A percentile compares a stretch with the other conserved stretches of the same genome.
These are phyloP conservation scores for Drosophila elegans DNA, from an alignment of 1,140 invertebrate species.

Conservation along the genomic window DNA sequence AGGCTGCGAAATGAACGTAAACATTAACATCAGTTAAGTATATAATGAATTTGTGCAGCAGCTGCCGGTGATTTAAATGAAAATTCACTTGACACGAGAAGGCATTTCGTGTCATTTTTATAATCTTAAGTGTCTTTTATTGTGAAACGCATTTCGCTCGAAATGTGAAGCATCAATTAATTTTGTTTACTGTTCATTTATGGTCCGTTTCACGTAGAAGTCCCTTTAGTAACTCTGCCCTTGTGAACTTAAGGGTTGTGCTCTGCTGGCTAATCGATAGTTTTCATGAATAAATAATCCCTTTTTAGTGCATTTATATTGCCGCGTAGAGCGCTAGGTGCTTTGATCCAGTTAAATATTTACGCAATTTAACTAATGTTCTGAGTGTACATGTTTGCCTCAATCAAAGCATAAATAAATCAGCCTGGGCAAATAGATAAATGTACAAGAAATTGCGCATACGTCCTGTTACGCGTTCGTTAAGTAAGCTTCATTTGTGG, in stretches of 20 bases:
- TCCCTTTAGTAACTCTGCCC: constrained; percentile 3
- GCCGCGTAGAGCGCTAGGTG: constrained; percentile 19
- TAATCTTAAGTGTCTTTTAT: constrained; percentile 71
- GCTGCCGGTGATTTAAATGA: constrained; percentile 54
- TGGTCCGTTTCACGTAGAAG: constrained; percentile 27
- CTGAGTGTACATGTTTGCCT: not conserved
- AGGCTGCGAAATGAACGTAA: constrained; percentile 30
- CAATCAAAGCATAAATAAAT: constrained; percentile 29
- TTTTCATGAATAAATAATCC: constrained; percentile 40
- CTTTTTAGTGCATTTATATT: constrained; percentile 16
- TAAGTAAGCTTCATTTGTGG: constrained; percentile 15
- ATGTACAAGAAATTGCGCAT: constrained; percentile 23
- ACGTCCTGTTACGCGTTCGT: constrained; percentile 8
- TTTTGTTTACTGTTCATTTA: constrained; percentile 51
- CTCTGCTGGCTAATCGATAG: constrained; percentile 35
- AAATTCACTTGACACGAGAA: constrained; percentile 51
- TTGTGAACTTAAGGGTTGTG: not conserved
- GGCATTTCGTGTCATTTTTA: constrained; percentile 67
- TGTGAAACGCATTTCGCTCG: constrained; percentile 22
- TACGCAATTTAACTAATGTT: constrained; percentile 34
- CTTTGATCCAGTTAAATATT: constrained; percentile 35
- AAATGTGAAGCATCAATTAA: constrained; percentile 50
- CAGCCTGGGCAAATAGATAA: constrained; percentile 1
- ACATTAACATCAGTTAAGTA: constrained; percentile 20
- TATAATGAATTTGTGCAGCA: constrained; percentile 47